Evolutionary conservation across 2,888 invertebrate species (phyloP).

Genomic region (Polyommatus iphigenia): DNA sequence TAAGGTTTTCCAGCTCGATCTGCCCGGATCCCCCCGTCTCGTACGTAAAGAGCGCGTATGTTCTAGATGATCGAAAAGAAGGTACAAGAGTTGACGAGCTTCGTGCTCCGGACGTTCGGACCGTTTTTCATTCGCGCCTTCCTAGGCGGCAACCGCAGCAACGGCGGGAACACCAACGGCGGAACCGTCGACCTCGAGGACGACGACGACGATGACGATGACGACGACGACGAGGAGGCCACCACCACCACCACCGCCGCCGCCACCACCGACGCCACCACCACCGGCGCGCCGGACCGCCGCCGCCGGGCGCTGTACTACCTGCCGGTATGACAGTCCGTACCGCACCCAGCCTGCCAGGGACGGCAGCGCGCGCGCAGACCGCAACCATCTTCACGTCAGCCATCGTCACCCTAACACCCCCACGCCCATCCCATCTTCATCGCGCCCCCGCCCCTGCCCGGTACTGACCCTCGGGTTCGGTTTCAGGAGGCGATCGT

Average conservation of each 20-base stretch:
- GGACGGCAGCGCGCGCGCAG: constrained; percentile 70
- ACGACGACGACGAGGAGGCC: constrained; percentile 83
- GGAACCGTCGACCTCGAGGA: constrained; percentile 73
- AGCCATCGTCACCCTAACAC: constrained; percentile 46
- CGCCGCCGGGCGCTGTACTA: constrained; percentile 62
- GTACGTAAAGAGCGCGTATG: constrained; percentile 62
- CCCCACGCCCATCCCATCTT: constrained; percentile 50
- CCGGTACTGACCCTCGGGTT: constrained; percentile 31
- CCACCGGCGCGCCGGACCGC: constrained; percentile 46
- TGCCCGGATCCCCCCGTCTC: not conserved
- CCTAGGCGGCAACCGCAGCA: constrained; percentile 74
- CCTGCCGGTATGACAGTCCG: constrained; percentile 67
- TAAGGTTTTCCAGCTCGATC: constrained; percentile 11
- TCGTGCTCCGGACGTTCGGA: constrained; percentile 87
- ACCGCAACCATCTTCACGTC: constrained; percentile 53
- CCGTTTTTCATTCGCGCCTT: constrained; percentile 84
- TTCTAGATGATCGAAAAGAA: constrained; percentile 87
- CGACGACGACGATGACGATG: constrained; percentile 75
- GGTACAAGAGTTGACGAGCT: constrained; percentile 86
- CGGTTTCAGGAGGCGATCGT: constrained; percentile 64
- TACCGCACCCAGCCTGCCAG: constrained; percentile 73
- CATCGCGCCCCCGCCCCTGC: constrained; percentile 33
- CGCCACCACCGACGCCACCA: constrained; percentile 48
- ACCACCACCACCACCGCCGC: constrained; percentile 77
- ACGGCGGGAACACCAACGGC: constrained; percentile 60